Conservation (phyloP, 2,888 invertebrate species). For the Mamestra brassicae region DNA sequence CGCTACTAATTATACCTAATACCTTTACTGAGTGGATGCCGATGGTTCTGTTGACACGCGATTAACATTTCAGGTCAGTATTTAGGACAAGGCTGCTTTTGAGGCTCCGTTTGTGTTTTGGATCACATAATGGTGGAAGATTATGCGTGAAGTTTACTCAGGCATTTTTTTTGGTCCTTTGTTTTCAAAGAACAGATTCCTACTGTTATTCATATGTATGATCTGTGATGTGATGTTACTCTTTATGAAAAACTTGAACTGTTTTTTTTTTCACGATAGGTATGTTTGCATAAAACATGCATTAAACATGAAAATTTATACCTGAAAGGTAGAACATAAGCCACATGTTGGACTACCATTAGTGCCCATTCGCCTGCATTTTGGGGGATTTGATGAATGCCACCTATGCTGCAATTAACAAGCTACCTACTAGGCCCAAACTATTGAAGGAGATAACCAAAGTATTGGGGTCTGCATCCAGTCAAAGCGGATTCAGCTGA, state of each 20-base stretch:
- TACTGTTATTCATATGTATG: background rate
- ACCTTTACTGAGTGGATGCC: constrained; percentile 50
- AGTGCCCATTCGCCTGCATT: no score
- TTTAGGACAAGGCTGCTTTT: constrained; percentile 62
- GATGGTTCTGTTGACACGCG: constrained; percentile 62
- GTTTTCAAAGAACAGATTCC: background rate
- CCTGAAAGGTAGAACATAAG: no score
- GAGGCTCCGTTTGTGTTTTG: constrained; percentile 39
- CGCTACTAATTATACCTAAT: constrained; percentile 64
- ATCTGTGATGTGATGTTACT: background rate
- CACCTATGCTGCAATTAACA: no score
- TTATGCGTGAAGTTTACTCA: constrained; percentile 27
- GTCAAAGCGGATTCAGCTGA: no score
- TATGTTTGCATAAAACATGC: no score
- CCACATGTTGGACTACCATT: no score
- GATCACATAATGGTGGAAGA: constrained; percentile 24
- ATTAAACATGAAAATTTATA: no score
- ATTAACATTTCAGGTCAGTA: constrained; percentile 63
- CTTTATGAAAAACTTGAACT: background rate
- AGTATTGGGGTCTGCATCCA: no score
- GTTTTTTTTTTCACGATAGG: background rate
- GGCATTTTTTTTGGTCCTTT: background rate
- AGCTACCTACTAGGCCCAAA: no score
- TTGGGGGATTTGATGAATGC: no score
- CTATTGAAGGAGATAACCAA: no score